Evolutionary conservation across 2,113 vertebrate species (phyloP).

Genomic region (Daubentonia madagascariensis): DNA sequence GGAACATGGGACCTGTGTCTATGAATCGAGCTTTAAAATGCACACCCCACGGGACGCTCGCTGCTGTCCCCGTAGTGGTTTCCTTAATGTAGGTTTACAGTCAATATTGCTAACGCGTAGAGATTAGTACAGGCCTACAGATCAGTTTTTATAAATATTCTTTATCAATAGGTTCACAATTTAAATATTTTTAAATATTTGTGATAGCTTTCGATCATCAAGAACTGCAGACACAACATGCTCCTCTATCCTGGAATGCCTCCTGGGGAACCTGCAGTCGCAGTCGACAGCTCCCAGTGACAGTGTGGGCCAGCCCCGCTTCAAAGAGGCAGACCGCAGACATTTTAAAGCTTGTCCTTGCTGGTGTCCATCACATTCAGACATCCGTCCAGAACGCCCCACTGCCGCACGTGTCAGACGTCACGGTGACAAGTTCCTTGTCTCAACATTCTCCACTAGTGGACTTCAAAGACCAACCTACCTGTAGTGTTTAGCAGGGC

Average conservation of each 20-base stretch:
- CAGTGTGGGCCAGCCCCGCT: constrained; percentile 60
- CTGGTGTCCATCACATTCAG: constrained; percentile 64
- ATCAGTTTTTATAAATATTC: constrained; percentile 84
- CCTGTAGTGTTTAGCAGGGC: constrained; percentile 69
- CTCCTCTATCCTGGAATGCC: constrained; percentile 78
- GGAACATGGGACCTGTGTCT: constrained; percentile 77
- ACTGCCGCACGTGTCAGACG: constrained; percentile 43
- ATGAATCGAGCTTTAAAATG: constrained; percentile 75
- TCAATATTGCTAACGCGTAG: constrained; percentile 83
- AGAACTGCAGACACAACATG: constrained; percentile 78
- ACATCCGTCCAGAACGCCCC: constrained; percentile 71
- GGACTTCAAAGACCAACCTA: constrained; percentile 58
- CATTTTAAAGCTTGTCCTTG: constrained; percentile 69
- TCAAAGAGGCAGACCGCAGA: constrained; percentile 66
- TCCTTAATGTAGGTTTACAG: constrained; percentile 76
- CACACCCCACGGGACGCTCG: constrained; percentile 73
- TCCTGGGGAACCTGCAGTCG: constrained; percentile 39
- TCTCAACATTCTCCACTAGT: constrained; percentile 54
- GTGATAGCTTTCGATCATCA: constrained; percentile 76
- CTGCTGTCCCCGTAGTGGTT: constrained; percentile 48
- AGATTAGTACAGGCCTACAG: constrained; percentile 82
- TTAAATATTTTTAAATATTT: constrained; percentile 77
- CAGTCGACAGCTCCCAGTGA: constrained; percentile 53
- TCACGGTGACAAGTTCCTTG: constrained; percentile 46
- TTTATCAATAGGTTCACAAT: constrained; percentile 82